Evolutionary conservation across 2,113 vertebrate species (phyloP).

Genomic region (Limnothrissa miodon): DNA sequence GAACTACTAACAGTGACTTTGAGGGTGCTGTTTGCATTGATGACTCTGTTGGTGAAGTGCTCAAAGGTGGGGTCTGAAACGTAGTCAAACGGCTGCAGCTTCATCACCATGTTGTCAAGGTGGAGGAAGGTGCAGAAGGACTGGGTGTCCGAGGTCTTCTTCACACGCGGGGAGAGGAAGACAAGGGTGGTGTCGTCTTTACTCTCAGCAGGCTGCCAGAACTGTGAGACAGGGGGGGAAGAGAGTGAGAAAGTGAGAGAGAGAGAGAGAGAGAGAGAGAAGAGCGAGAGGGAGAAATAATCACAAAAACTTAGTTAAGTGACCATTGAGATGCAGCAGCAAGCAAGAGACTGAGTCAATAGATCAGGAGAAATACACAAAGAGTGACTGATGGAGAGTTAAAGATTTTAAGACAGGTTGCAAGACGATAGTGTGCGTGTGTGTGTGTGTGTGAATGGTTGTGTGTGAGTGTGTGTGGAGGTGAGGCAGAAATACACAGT

Average conservation of each 20-base stretch:
- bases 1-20: slow-evolving; percentile 63
- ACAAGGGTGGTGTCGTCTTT: slow-evolving; percentile 78
- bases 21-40: slow-evolving; percentile 69
- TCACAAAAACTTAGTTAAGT: neutral
- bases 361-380: neutral
- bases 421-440: neutral
- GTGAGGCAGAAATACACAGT: neutral
- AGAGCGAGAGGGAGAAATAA: neutral
- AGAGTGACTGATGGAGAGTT: slow-evolving; percentile 67
- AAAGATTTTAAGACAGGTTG: slow-evolving; percentile 47
- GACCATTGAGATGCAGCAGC: neutral
- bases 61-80: slow-evolving; percentile 84
- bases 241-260: neutral
- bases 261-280: slow-evolving; percentile 1
- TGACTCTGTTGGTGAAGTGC: slow-evolving; percentile 55
- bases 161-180: slow-evolving; percentile 79
- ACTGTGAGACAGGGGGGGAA: slow-evolving; percentile 57
- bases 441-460: neutral
- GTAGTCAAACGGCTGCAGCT: slow-evolving; percentile 80
- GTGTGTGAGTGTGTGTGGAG: slow-evolving; percentile 1
- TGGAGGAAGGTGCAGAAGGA: slow-evolving; percentile 71
- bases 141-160: slow-evolving; percentile 72
- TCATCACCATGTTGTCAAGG: slow-evolving; percentile 77
- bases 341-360: neutral
- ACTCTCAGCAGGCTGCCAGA: slow-evolving; percentile 45